phyloP scores from a whole-genome alignment of 30 jellyfish, hydroid and myxozoan species.

The Aurelia sp. region DNA sequence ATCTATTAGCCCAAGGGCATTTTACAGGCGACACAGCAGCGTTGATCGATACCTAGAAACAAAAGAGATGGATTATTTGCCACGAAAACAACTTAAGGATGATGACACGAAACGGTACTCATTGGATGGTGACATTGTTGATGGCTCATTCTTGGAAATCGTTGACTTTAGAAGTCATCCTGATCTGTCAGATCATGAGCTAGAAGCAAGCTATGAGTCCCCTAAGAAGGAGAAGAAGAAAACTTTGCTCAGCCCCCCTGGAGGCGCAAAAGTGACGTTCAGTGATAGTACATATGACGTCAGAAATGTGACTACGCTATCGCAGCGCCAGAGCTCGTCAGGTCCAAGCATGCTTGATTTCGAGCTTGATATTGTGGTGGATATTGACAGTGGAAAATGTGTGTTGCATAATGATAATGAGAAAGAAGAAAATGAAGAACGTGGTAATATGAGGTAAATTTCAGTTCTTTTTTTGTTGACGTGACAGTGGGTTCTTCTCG shows the following conservation, averaged over 20 bases:
- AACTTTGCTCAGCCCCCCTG: conserved; percentile 13
- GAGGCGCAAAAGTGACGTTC: conserved; percentile 67
- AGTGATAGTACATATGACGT: conserved; percentile 76
- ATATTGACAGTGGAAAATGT: conserved; percentile 93
- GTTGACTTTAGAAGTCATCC: conserved; percentile 72
- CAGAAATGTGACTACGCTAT: conserved; percentile 25
- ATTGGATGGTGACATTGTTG: conserved; percentile 32
- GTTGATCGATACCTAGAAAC: conserved; percentile 73
- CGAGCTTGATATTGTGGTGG: conserved; percentile 87
- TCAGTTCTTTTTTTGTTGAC: no score
- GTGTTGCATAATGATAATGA: conserved; percentile 68
- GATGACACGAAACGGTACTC: neutral
- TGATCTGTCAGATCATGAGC: conserved; percentile 53
- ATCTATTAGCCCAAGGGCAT: neutral
- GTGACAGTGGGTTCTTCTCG: no score
- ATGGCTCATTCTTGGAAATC: conserved; percentile 29
- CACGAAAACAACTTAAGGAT: neutral
- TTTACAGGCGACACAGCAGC: conserved; percentile 67
- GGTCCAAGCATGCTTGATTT: conserved; percentile 77
- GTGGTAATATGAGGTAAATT: conserved; percentile 9
- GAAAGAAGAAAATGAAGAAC: conserved; percentile 44
- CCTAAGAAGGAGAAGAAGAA: conserved; percentile 39
- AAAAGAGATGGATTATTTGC: conserved; percentile 46
- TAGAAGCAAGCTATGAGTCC: conserved; percentile 3
- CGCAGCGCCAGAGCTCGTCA: conserved; percentile 46